Evolutionary conservation across 2,113 vertebrate genomes (phyloP).

Genomic region (Urocitellus parryii): DNA sequence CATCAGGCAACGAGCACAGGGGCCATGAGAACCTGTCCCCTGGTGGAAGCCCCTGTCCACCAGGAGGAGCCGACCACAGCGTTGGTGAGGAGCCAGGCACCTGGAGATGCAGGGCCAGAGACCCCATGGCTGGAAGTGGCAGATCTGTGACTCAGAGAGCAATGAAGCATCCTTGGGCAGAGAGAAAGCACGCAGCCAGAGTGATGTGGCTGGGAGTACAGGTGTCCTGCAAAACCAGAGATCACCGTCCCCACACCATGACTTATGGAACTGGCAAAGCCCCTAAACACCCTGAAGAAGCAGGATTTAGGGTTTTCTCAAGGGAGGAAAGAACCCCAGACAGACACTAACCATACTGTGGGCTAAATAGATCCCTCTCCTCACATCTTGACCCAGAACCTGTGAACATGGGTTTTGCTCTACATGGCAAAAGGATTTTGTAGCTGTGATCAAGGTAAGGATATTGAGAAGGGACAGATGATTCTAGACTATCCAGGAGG

Average conservation of each 20-base stretch:
- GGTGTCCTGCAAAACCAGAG: neutral
- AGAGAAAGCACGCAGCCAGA: accelerated
- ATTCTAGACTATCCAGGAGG: no score
- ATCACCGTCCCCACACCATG: accelerated
- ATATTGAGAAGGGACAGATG: neutral
- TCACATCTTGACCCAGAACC: no score
- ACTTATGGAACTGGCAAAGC: neutral
- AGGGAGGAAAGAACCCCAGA: neutral
- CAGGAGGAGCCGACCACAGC: accelerated
- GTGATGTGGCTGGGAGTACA: no score
- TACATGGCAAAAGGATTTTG: no score
- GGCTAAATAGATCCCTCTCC: no score
- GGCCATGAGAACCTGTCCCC: neutral
- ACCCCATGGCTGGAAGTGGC: neutral
- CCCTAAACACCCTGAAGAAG: no score
- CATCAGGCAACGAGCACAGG: no score
- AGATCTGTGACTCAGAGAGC: neutral
- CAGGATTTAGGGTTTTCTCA: neutral
- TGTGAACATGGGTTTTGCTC: neutral
- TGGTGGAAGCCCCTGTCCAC: neutral
- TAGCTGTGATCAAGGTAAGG: neutral
- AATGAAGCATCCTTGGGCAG: accelerated
- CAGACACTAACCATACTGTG: no score
- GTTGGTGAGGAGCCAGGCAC: accelerated
- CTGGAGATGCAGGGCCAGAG: neutral